Conservation (phyloP, 2,888 invertebrate genomes). For the Heliconius hortense region DNA sequence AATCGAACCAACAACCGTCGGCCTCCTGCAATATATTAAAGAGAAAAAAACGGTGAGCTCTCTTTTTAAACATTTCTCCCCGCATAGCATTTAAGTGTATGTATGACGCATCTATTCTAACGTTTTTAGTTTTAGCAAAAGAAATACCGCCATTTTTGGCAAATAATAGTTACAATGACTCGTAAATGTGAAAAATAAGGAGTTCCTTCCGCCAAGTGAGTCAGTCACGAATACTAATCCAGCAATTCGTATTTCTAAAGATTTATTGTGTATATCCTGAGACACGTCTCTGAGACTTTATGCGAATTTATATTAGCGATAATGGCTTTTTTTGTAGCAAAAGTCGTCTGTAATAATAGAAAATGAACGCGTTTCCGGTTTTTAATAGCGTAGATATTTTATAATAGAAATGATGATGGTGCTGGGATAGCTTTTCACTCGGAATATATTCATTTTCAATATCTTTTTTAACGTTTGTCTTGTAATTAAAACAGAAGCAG, state of each 20-base stretch:
- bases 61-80: too few species aligned
- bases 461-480: not conserved
- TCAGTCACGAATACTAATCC: constrained; percentile 55
- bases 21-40: too few species aligned
- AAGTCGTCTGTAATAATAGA: not conserved
- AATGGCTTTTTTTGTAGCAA: not conserved
- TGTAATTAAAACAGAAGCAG: not conserved
- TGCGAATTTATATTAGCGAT: constrained; percentile 21
- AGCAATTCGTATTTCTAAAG: constrained; percentile 49
- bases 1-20: too few species aligned
- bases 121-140: not conserved
- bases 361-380: not conserved
- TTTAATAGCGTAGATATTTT: not conserved
- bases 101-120: not conserved
- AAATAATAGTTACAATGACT: constrained; percentile 16
- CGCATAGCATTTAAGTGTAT: not conserved
- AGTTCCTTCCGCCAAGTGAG: constrained; percentile 36
- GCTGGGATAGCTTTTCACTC: not conserved
- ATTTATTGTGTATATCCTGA: constrained; percentile 39
- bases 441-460: not conserved
- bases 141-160: constrained; percentile 14
- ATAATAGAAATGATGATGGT: not conserved
- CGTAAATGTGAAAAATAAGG: constrained; percentile 33
- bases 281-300: constrained; percentile 7
- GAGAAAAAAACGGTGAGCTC: too few species aligned